phyloP scores from a whole-genome alignment of 2,888 invertebrate genomes.

The Campaea margaritaria region DNA sequence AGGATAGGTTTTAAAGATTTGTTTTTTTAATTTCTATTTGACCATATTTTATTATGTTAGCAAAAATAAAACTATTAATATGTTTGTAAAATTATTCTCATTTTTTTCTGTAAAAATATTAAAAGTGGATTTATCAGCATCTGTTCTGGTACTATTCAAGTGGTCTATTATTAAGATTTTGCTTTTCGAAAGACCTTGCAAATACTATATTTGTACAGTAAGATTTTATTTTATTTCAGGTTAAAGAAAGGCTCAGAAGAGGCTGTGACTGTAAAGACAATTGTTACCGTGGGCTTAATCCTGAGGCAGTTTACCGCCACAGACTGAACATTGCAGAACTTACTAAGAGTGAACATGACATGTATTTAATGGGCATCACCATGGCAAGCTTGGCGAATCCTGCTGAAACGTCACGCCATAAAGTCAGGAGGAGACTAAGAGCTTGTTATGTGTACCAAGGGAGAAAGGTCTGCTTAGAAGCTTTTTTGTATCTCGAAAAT shows the following conservation, averaged over 20 bases:
- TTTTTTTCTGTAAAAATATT: too few relatives aligned
- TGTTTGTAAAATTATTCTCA: too few relatives aligned
- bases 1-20: too few relatives aligned
- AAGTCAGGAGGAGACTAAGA: slow-evolving; percentile 89
- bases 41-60: too few relatives aligned
- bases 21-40: too few relatives aligned
- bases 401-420: slow-evolving; percentile 89
- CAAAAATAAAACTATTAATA: too few relatives aligned
- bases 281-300: slow-evolving; percentile 90
- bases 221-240: slow-evolving; percentile 74
- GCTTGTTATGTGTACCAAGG: slow-evolving; percentile 92
- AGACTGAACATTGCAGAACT: slow-evolving; percentile 91
- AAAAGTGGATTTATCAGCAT: too few relatives aligned
- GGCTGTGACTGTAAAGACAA: slow-evolving; percentile 93
- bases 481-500: slow-evolving; percentile 91
- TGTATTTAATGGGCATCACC: slow-evolving; percentile 94
- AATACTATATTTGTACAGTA: not conserved
- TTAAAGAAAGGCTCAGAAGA: slow-evolving; percentile 87
- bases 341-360: slow-evolving; percentile 92
- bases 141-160: too few relatives aligned
- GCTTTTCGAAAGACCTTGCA: not conserved
- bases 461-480: slow-evolving; percentile 90
- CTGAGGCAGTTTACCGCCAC: slow-evolving; percentile 91
- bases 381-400: slow-evolving; percentile 92
- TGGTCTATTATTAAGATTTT: too few relatives aligned